Evolutionary conservation across 2,113 vertebrate genomes (phyloP).

Genomic region (Pseudorasbora parva): DNA sequence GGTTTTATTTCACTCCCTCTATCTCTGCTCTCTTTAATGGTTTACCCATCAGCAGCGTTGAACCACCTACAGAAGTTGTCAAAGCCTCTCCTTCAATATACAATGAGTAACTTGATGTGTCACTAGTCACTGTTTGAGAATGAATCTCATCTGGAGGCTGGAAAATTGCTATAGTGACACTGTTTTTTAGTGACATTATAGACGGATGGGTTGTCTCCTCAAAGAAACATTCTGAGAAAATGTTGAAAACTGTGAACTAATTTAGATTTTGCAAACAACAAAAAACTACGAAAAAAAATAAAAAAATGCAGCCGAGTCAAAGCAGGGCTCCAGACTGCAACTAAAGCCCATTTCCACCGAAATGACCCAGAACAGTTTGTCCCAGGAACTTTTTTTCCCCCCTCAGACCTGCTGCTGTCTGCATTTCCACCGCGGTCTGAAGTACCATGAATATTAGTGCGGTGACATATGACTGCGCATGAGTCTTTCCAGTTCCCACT

Average conservation of each 20-base stretch:
- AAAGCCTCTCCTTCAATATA: not conserved
- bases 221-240: not conserved
- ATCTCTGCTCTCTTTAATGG: not conserved
- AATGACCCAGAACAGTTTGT: no score
- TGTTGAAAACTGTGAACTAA: not conserved
- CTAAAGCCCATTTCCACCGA: no score
- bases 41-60: not conserved
- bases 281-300: no score
- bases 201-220: not conserved
- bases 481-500: no score
- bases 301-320: not conserved
- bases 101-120: not conserved
- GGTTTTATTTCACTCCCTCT: not conserved
- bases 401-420: no score
- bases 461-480: no score
- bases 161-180: not conserved
- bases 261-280: not conserved
- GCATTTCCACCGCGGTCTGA: no score
- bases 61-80: conserved; percentile 13
- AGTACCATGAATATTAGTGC: no score
- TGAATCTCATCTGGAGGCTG: not conserved
- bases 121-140: conserved; percentile 1
- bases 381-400: no score
- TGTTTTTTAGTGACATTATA: not conserved
- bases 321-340: not conserved